Percentiles rank a stretch among this genome's conserved stretches.
Conservation (phyloP, 2,797 vertebrate species). For the Cyclura pinguis region DNA sequence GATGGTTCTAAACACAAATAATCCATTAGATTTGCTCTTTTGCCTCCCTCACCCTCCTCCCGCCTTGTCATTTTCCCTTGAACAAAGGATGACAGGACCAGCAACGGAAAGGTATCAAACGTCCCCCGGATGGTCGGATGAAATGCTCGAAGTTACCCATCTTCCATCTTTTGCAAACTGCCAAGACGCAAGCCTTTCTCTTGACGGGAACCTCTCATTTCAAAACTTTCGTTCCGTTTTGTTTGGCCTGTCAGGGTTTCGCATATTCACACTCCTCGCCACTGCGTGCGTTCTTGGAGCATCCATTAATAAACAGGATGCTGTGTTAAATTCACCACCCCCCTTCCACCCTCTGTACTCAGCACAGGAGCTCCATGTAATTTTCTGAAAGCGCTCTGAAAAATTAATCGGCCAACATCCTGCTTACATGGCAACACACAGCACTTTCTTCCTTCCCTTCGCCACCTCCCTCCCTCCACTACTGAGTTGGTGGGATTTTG, state of each 20-base stretch:
- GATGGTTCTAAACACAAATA: not conserved
- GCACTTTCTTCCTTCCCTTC: not conserved
- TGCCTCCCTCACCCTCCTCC: not conserved
- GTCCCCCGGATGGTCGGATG: not conserved
- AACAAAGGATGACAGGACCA: fast-evolving
- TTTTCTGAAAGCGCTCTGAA: conserved; percentile 9
- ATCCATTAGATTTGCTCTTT: not conserved
- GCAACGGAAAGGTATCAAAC: fast-evolving
- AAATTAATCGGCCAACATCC: not conserved
- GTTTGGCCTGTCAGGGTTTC: not conserved
- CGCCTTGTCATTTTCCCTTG: not conserved
- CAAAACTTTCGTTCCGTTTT: not conserved
- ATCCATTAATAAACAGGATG: not conserved
- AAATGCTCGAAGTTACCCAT: fast-evolving
- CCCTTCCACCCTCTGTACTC: not conserved
- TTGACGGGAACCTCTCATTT: not conserved
- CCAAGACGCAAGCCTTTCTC: not conserved
- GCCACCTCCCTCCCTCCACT: not conserved
- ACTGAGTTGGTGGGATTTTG: not conserved
- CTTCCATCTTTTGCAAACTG: not conserved
- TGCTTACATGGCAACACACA: not conserved
- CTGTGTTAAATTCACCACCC: fast-evolving
- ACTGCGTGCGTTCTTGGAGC: not conserved
- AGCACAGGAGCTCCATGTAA: not conserved
- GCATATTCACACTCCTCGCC: not conserved